phyloP scores from a whole-genome alignment of 2,797 vertebrate species.

The Pipistrellus pygmaeus region DNA sequence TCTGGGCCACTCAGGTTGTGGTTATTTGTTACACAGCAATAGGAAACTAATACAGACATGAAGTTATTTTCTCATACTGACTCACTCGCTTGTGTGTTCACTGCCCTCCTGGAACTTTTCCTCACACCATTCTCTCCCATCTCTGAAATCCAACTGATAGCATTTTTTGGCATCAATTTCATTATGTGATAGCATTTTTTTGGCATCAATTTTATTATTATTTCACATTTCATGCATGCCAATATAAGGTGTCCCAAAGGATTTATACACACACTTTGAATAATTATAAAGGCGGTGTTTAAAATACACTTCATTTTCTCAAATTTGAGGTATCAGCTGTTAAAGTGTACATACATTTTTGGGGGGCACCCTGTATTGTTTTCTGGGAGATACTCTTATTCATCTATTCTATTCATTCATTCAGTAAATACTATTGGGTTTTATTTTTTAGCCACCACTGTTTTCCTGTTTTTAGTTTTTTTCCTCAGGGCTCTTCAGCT shows the following conservation, averaged over 20 bases:
- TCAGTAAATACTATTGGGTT: neutral
- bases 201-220: neutral
- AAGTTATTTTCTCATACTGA: neutral
- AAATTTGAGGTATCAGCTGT: no score
- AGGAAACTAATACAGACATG: neutral
- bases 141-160: constrained; percentile 7
- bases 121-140: neutral
- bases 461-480: constrained; percentile 1
- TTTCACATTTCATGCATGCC: constrained; percentile 14
- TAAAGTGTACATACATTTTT: no score
- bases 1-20: neutral
- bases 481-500: neutral
- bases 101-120: neutral
- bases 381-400: neutral
- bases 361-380: neutral
- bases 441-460: neutral
- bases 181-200: constrained; percentile 1
- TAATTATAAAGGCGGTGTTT: no score
- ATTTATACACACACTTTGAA: no score
- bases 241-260: no score
- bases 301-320: no score
- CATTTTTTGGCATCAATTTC: neutral
- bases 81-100: neutral
- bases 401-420: neutral
- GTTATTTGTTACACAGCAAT: neutral